These are phyloP conservation scores for Synaphobranchus kaupii DNA, from an alignment of 2,797 vertebrate species.

Conservation along the genomic window DNA sequence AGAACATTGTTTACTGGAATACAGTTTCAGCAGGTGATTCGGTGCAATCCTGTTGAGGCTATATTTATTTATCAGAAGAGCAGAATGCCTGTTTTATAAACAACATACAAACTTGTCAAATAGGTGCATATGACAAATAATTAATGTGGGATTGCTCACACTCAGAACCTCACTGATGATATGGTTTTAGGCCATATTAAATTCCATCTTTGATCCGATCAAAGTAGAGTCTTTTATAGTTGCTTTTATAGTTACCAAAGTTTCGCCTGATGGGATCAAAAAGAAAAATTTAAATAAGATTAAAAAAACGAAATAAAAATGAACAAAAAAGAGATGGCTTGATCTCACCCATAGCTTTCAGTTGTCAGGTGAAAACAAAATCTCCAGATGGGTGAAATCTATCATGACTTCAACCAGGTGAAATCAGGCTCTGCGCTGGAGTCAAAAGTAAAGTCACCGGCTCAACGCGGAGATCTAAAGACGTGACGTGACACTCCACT, in stretches of 20 bases:
- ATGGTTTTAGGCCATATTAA: background rate
- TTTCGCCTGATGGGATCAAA: background rate
- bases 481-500: background rate
- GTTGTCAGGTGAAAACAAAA: background rate
- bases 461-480: background rate
- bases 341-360: too few relatives aligned
- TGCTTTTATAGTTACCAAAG: slow-evolving; percentile 11
- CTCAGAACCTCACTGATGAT: background rate
- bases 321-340: background rate
- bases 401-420: background rate
- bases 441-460: background rate
- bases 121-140: background rate
- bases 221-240: background rate
- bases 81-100: background rate
- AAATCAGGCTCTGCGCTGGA: background rate
- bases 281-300: background rate
- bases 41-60: background rate
- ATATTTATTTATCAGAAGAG: background rate
- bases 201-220: background rate
- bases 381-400: background rate
- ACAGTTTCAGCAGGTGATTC: background rate
- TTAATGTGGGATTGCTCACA: background rate
- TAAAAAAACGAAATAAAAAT: background rate
- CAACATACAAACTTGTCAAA: background rate
- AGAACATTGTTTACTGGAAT: too few relatives aligned